Evolutionary conservation across 2,888 invertebrate species (phyloP), one percentile per base, ranked within the genome.

Genomic region (Notodonta dromedarius): DNA sequence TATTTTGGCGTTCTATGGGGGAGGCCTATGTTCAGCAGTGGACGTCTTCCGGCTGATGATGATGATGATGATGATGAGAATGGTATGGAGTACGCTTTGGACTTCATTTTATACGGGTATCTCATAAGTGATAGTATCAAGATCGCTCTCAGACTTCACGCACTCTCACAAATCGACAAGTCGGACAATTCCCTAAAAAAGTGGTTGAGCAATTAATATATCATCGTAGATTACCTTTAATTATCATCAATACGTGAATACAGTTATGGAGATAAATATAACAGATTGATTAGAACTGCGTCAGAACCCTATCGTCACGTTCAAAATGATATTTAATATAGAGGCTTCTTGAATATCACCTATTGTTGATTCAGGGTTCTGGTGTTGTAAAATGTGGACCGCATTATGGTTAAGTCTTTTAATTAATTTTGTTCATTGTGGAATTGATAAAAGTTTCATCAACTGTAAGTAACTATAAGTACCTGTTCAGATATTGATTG

Each of bases 391-490:
- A 58, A 87, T 87, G 87, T 83, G 82, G 83, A 78, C 67, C 24
- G 46, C 78, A 12, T 53, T 84, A 57, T 82, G 70, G 61, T 61
- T 81, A 14, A 63, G 80, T 32, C 60, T 66, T 59, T 65, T 72
- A 14, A 59, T 84, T 5, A 67, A 59, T 39, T 61, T 63, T 5
- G 78, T 67, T 13, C 73, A 63, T 42, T 78, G 71, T 32, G 76
- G 71, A 1, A 55, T 59, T 7, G 75, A 82, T 46, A 81, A 79
- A 48, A 70, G 66, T 44, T 78, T 82, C 60, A 85, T 89, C 50
- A 86, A 88, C 58, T 88, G 88, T 89, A 74, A 88, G 88, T 85
- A 86, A 88, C 58, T 88, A 88, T 89, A 74, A 88, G 88, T 85
- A 65, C 40, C 44, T 61, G 7, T 35, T 35, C 7, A 35, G 35